Base-by-base conservation (phyloP, 2,113 vertebrate species). In the Tichodroma muraria region DNA sequence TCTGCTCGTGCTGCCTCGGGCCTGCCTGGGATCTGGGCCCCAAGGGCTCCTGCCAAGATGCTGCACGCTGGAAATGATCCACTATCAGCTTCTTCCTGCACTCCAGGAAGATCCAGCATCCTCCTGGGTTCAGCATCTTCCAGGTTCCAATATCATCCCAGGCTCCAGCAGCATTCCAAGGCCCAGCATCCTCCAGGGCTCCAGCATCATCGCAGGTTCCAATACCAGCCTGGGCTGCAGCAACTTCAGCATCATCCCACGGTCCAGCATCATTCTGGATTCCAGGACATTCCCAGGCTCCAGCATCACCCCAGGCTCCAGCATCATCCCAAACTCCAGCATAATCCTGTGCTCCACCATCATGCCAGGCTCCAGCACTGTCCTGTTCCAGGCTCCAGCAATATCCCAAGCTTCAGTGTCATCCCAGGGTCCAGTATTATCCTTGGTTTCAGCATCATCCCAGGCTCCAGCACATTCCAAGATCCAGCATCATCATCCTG, bases 281-380 rank as follows among this genome's bases (percentile, higher is more conserved):
- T 42, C 61, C 61, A 31, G 28, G 15, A 42, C 28, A 31, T 63
- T 18, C 38, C 60, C 16, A 25, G 13, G 9, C 13, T 69, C 10
- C 31, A 59, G 44, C 24, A 27, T 4, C 49, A 2, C 30, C 6
- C 28, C 0, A 0, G 2, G 12, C 2, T 53, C 21, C 53, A 56
- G 3, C 12, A 44, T 2, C 11, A 0, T 12, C 4, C 30, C 2
- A 0, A 2, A 21, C 0, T 23, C 33, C 31, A n/a, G 30, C 19
- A 56, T 14, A 20, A 5, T 10, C 38, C 60, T 4, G 8, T 13
- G 12, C 2, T 72, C 9, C 69, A 60, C 20, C 4, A 47, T 2
- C 37, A 9, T 60, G 9, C 25, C 2, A 1, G 18, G 21, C 10
- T 22, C 21, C 33, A n/a, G 21, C 21, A 57, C 15, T 33, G 9